phyloP scores from a whole-genome alignment of 2,797 vertebrate species.

The Anableps anableps region DNA sequence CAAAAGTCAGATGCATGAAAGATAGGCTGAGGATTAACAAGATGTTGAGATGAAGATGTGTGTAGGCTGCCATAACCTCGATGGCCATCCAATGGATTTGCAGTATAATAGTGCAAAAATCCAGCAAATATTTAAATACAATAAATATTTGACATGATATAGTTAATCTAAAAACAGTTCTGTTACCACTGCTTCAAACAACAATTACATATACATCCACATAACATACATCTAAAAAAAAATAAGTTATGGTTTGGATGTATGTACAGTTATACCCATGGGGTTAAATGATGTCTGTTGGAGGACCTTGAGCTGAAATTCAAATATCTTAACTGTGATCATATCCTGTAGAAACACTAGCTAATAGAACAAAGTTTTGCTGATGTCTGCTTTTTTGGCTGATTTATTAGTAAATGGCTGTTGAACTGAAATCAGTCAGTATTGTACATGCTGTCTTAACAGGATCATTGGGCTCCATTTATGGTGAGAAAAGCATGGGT shows the following conservation, averaged over 20 bases:
- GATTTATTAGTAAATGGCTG: background rate
- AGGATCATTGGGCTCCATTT: constrained; percentile 45
- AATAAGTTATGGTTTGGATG: background rate
- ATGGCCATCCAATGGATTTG: background rate
- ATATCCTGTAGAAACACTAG: background rate
- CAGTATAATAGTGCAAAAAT: background rate
- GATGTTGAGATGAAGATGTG: background rate
- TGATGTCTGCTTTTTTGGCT: background rate
- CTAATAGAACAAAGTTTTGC: background rate
- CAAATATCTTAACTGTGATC: background rate
- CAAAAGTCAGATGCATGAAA: background rate
- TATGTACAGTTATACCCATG: background rate
- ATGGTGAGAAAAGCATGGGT: constrained; percentile 53
- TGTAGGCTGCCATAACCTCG: background rate
- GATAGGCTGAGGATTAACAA: background rate
- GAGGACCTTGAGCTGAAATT: background rate
- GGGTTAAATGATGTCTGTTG: background rate
- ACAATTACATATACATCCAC: background rate
- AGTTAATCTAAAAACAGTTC: background rate
- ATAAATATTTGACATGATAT: background rate
- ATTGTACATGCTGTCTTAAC: constrained; percentile 3
- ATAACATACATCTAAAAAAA: background rate
- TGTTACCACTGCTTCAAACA: background rate
- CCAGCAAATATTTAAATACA: background rate
- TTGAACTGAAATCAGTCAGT: constrained; percentile 12